Percentiles rank a stretch among this genome's conserved stretches.
phyloP scores from a whole-genome alignment of 2,113 vertebrate species.

The Nannobrachium achirus region DNA sequence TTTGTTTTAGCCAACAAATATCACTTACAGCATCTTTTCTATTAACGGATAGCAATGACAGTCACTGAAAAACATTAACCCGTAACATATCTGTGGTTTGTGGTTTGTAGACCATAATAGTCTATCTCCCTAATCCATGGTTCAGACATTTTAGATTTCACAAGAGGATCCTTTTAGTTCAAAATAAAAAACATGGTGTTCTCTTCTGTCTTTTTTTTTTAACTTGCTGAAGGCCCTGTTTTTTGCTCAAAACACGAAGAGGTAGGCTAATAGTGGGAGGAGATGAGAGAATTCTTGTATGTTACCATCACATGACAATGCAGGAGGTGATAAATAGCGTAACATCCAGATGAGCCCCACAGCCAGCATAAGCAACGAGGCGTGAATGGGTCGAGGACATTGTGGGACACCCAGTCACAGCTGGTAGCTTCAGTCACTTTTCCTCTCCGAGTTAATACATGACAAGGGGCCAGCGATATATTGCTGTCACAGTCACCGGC shows the following conservation, averaged over 20 bases:
- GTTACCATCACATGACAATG: conserved; percentile 55
- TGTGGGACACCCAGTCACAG: neutral
- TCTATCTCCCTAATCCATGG: too few relatives aligned
- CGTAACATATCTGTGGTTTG: neutral
- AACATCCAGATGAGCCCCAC: neutral
- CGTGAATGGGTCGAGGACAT: conserved; percentile 21
- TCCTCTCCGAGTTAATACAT: neutral
- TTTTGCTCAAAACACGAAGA: neutral
- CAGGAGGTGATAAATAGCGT: conserved; percentile 28
- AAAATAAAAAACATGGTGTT: neutral
- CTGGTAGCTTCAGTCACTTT: conserved; percentile 21
- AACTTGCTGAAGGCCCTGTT: neutral
- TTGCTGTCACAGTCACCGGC: conserved; percentile 7
- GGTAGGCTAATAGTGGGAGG: neutral
- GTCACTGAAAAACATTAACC: neutral
- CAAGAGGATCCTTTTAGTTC: too few relatives aligned
- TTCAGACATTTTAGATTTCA: too few relatives aligned
- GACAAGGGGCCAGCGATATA: neutral
- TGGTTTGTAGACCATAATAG: neutral
- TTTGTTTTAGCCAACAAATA: too few relatives aligned
- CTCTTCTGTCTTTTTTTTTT: too few relatives aligned
- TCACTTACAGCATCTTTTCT: too few relatives aligned
- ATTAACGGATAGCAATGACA: neutral
- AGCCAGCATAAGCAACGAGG: conserved; percentile 29
- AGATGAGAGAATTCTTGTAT: conserved; percentile 10